Evolutionary conservation across 1,140 invertebrate genomes (phyloP).

Genomic region (Camponotus floridanus): DNA sequence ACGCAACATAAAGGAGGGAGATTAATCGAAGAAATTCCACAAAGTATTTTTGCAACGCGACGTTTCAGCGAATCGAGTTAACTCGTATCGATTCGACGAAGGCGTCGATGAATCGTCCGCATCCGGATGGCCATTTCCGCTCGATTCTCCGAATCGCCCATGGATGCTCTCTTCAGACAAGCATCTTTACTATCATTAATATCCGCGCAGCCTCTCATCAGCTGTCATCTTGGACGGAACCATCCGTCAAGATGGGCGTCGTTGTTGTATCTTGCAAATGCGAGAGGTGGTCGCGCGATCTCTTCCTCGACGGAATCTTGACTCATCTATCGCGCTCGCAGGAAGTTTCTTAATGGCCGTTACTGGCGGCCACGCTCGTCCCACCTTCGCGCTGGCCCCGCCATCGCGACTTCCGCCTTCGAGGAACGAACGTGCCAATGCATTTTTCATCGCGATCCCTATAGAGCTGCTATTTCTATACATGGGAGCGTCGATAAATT

Average conservation of each 20-base stretch:
- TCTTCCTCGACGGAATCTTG: conserved; percentile 61
- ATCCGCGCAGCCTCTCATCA: conserved; percentile 10
- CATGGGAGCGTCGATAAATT: conserved; percentile 6
- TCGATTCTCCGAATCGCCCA: background rate
- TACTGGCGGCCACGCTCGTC: conserved; percentile 20
- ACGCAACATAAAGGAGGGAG: no score
- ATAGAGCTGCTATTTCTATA: conserved; percentile 33
- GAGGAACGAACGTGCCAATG: conserved; percentile 38
- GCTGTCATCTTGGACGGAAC: background rate
- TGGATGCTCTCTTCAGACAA: background rate
- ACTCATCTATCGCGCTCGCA: conserved; percentile 47
- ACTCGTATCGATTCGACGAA: background rate
- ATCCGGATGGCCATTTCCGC: conserved; percentile 15
- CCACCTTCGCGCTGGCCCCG: conserved; percentile 28
- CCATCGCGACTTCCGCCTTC: conserved; percentile 45
- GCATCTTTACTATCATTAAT: background rate
- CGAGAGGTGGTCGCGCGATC: background rate
- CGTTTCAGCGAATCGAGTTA: background rate
- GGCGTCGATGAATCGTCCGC: background rate
- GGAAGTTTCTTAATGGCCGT: conserved; percentile 68
- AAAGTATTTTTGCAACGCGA: no score
- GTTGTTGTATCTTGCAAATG: conserved; percentile 32
- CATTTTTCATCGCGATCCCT: conserved; percentile 22
- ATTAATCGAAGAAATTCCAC: background rate
- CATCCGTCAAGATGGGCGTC: background rate